Conservation (phyloP, 2,797 vertebrate genomes). For the Pempheris klunzingeri region DNA sequence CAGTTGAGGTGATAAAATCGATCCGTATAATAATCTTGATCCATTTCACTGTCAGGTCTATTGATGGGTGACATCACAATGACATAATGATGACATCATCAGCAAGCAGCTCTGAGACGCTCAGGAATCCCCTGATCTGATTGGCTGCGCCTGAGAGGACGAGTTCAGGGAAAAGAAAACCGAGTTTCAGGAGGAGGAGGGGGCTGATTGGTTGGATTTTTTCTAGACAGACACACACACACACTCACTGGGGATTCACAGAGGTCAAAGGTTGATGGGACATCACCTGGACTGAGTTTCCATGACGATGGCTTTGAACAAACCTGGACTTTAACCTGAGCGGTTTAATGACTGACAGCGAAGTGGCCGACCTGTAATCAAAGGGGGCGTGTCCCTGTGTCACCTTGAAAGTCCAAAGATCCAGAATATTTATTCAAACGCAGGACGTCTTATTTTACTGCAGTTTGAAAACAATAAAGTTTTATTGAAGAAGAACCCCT, state of each 20-base stretch:
- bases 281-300: conserved; percentile 10
- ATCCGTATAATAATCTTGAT: too few relatives aligned
- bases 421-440: neutral
- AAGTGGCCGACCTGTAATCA: neutral
- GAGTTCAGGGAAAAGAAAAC: neutral
- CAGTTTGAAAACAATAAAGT: too few relatives aligned
- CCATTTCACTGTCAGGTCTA: too few relatives aligned
- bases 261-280: neutral
- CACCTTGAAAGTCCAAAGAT: neutral
- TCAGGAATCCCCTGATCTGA: neutral
- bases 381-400: neutral
- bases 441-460: too few relatives aligned
- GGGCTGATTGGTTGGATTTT: neutral
- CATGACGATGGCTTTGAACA: neutral
- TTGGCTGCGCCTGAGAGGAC: neutral
- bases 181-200: neutral
- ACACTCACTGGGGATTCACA: neutral
- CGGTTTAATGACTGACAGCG: neutral
- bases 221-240: neutral
- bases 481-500: too few relatives aligned
- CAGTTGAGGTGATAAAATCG: too few relatives aligned
- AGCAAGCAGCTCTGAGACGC: too few relatives aligned
- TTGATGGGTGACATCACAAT: too few relatives aligned
- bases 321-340: conserved; percentile 43
- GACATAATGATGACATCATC: too few relatives aligned